These are phyloP conservation scores for Eulemur albifrons DNA, from an alignment of 2,797 vertebrate species.

Conservation along the genomic window DNA sequence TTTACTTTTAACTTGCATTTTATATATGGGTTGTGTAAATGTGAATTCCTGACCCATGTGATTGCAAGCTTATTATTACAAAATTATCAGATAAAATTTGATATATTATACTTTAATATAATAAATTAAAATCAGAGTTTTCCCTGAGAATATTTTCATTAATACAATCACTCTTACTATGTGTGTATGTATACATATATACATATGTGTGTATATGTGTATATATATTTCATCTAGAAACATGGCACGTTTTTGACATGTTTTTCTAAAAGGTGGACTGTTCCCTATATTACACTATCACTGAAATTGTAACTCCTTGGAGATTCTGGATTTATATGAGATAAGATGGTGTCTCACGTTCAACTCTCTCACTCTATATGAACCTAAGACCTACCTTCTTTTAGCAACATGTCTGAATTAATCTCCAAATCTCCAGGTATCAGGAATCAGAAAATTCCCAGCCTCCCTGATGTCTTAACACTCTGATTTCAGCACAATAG, in stretches of 20 bases:
- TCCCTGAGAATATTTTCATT: background rate
- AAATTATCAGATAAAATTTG: background rate
- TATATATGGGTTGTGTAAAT: background rate
- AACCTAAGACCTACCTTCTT: background rate
- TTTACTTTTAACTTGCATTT: background rate
- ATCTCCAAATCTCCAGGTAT: background rate
- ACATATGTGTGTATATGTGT: too few relatives aligned
- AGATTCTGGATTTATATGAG: background rate
- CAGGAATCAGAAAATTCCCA: background rate
- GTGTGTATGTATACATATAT: background rate
- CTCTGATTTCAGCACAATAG: background rate
- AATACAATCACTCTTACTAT: background rate
- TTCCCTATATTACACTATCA: background rate
- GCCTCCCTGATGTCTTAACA: background rate
- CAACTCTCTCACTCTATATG: background rate
- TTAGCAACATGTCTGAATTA: background rate
- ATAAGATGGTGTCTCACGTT: background rate
- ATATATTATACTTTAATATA: background rate
- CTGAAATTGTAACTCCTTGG: background rate
- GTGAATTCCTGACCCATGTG: background rate
- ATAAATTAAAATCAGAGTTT: background rate
- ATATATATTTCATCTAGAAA: background rate
- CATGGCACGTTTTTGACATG: background rate
- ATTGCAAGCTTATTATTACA: background rate
- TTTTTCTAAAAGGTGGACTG: background rate